Evolutionary conservation across 1,140 invertebrate species (phyloP).

Genomic region (Hyles vespertilio): DNA sequence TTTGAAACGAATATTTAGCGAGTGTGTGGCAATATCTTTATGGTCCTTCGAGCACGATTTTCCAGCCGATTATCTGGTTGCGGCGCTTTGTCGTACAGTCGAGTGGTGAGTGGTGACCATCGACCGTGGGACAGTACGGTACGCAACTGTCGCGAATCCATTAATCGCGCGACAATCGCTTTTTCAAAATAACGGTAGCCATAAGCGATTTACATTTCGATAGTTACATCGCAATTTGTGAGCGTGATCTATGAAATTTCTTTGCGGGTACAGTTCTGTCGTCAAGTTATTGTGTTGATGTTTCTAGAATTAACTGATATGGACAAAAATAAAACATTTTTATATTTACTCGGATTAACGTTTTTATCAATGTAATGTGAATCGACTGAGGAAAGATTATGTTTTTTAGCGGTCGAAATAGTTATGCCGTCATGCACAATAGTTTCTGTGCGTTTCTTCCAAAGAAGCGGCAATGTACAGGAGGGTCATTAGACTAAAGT

Average conservation of each 20-base stretch:
- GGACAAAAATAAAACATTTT: no score
- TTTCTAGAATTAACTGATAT: no score
- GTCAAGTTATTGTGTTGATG: not conserved
- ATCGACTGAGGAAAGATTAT: no score
- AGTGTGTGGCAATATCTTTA: constrained; percentile 41
- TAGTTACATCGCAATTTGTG: constrained; percentile 62
- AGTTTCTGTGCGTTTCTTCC: no score
- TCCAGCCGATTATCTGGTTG: constrained; percentile 41
- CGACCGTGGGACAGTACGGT: constrained; percentile 66
- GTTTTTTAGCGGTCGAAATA: no score
- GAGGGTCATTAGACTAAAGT: not conserved
- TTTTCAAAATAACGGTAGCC: constrained; percentile 69
- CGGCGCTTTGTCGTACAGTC: constrained; percentile 14
- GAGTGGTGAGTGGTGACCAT: constrained; percentile 33
- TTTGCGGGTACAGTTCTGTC: constrained; percentile 60
- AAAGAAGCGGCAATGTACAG: no score
- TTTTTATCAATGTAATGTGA: no score
- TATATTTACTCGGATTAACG: no score
- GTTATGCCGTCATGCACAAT: no score
- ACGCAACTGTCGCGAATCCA: constrained; percentile 64
- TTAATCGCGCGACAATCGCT: constrained; percentile 64
- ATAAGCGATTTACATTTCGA: constrained; percentile 64
- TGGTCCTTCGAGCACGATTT: constrained; percentile 54
- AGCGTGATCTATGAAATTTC: constrained; percentile 66
- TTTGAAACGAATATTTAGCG: constrained; percentile 18